phyloP scores from a whole-genome alignment of 2,888 invertebrate genomes.

The Agrotis segetum region DNA sequence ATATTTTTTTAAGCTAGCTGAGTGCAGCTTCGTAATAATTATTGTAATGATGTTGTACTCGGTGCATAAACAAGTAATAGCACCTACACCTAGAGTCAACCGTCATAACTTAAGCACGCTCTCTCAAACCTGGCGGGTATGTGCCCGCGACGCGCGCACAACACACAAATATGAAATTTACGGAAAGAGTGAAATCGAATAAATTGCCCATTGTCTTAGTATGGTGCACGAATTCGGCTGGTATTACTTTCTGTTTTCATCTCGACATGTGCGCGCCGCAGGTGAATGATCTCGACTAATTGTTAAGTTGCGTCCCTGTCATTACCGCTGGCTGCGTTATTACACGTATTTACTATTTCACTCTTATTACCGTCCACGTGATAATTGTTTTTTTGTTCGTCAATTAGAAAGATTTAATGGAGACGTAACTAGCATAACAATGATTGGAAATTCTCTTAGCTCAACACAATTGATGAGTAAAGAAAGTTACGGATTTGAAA shows the following conservation, averaged over 20 bases:
- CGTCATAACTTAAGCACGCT: constrained; percentile 65
- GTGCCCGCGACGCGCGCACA: constrained; percentile 60
- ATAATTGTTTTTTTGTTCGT: constrained; percentile 54
- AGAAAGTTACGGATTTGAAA: constrained; percentile 53
- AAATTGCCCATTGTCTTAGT: constrained; percentile 88
- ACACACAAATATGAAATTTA: constrained; percentile 85
- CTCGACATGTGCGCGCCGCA: constrained; percentile 76
- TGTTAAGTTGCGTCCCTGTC: constrained; percentile 67
- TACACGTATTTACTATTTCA: constrained; percentile 60
- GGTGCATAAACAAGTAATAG: constrained; percentile 42
- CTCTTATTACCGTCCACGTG: constrained; percentile 47
- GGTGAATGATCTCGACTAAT: constrained; percentile 75
- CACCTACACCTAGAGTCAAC: constrained; percentile 47
- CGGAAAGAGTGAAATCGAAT: constrained; percentile 89
- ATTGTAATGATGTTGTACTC: constrained; percentile 20
- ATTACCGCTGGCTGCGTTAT: constrained; percentile 61
- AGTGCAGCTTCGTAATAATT: constrained; percentile 4
- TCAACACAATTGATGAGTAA: constrained; percentile 47
- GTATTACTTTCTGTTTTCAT: constrained; percentile 88
- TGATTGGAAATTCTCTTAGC: constrained; percentile 58
- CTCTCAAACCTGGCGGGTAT: constrained; percentile 62
- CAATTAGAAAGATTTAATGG: constrained; percentile 62
- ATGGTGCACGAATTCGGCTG: constrained; percentile 87
- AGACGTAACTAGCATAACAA: constrained; percentile 56
- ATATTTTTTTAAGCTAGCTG: background rate